A percentile compares a stretch with the other conserved stretches of the same genome.
Conservation (phyloP, 2,797 vertebrate species). For the Notolepis coatsorum region DNA sequence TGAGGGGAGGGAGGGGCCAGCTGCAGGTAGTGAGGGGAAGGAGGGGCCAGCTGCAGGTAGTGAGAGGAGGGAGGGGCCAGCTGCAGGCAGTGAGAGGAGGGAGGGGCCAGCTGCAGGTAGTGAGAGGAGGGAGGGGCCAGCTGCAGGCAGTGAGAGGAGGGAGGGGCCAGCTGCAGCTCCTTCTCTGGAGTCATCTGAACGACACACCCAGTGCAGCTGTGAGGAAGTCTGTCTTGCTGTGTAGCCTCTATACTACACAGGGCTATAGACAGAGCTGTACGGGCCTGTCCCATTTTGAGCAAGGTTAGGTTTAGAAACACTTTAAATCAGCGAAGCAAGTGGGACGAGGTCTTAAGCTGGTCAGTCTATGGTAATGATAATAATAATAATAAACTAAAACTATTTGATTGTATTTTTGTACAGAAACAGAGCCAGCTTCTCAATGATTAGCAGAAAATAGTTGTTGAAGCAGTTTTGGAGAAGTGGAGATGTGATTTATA, state of each 20-base stretch:
- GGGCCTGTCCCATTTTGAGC: neutral
- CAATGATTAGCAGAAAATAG: too few species aligned
- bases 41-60: too few species aligned
- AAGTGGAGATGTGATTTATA: too few species aligned
- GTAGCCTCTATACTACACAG: neutral
- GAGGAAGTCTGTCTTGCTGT: conserved; percentile 12
- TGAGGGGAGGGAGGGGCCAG: neutral
- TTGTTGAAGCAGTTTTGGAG: too few species aligned
- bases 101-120: too few species aligned
- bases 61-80: too few species aligned
- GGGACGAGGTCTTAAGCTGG: neutral
- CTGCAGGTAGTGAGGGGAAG: too few species aligned
- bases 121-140: neutral
- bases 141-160: conserved; percentile 2
- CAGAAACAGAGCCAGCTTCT: too few species aligned
- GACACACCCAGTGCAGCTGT: conserved; percentile 10
- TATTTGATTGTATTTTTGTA: too few species aligned
- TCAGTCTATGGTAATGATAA: neutral
- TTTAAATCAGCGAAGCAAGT: neutral
- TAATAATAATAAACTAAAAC: too few species aligned
- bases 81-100: too few species aligned
- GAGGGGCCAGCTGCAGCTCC: neutral
- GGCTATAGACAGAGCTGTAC: neutral
- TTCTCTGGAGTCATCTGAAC: conserved; percentile 7
- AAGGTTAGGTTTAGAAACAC: neutral